Evolutionary conservation across 30 jellyfish, hydroid and myxozoan species (phyloP).

Genomic region (Hydractinia echinata): DNA sequence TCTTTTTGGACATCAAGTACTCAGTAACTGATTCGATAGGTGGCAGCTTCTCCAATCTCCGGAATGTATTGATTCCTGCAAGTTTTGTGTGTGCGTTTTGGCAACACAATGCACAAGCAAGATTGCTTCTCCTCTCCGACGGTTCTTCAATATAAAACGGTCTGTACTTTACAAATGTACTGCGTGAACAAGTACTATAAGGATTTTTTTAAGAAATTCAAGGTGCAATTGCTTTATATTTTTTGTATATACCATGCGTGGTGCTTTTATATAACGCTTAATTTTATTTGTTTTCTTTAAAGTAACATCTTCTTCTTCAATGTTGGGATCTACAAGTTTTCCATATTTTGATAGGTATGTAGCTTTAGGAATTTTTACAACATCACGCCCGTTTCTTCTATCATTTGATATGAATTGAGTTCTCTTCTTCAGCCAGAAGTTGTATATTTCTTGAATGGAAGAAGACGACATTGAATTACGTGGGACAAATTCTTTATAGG

Average conservation of each 20-base stretch:
- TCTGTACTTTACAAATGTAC: neutral
- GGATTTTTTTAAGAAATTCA: neutral
- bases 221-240: neutral
- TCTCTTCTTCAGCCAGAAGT: slow-evolving; percentile 2
- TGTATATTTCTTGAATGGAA: neutral
- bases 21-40: neutral
- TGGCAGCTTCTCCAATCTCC: too few relatives aligned
- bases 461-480: neutral
- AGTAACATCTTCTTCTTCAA: too few relatives aligned
- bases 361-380: too few relatives aligned
- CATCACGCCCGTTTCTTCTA: slow-evolving; percentile 1
- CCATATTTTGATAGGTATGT: too few relatives aligned
- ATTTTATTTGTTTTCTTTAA: too few relatives aligned
- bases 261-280: slow-evolving; percentile 17
- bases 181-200: neutral
- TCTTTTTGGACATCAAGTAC: neutral
- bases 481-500: neutral
- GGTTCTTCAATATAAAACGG: slow-evolving; percentile 6
- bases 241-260: neutral
- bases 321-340: too few relatives aligned
- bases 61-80: neutral
- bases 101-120: neutral
- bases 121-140: slow-evolving; percentile 7
- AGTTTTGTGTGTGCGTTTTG: neutral
- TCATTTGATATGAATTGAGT: neutral